A percentile compares a stretch with the other conserved stretches of the same genome.
Evolutionary conservation across 2,888 invertebrate genomes (phyloP).

Genomic region (Stenotaenia linearis): DNA sequence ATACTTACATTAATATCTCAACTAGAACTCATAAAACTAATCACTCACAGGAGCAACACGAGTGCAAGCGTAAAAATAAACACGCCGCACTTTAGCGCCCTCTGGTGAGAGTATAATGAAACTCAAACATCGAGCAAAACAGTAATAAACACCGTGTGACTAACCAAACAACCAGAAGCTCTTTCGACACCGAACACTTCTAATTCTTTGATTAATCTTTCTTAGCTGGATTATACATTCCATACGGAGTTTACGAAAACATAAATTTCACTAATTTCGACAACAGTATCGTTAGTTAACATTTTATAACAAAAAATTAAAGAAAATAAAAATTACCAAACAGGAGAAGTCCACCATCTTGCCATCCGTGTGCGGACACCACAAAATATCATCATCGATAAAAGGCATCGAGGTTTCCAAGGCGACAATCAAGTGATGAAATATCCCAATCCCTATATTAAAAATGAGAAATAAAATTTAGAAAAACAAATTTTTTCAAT

Average conservation of each 20-base stretch:
- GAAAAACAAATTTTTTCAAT: neutral
- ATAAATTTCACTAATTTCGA: no score
- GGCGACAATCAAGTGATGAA: neutral
- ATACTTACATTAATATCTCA: neutral
- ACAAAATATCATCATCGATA: conserved; percentile 89
- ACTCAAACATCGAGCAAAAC: neutral
- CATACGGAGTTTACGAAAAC: no score
- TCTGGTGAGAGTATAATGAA: neutral
- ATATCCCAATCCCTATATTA: neutral
- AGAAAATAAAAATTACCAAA: conserved; percentile 56
- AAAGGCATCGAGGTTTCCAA: conserved; percentile 70
- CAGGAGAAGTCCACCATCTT: conserved; percentile 88
- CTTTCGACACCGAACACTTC: no score
- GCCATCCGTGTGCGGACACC: conserved; percentile 92
- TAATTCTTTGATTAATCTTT: no score
- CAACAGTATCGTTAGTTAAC: no score
- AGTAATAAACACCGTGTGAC: no score
- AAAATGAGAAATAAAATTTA: neutral
- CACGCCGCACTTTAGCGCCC: neutral
- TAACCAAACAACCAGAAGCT: no score
- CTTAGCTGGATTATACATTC: no score
- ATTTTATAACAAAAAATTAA: neutral
- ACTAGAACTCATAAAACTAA: neutral
- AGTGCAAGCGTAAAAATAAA: neutral
- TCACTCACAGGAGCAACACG: neutral